Evolutionary conservation across 2,888 invertebrate genomes (phyloP).

Genomic region (Geophilus truncorum): DNA sequence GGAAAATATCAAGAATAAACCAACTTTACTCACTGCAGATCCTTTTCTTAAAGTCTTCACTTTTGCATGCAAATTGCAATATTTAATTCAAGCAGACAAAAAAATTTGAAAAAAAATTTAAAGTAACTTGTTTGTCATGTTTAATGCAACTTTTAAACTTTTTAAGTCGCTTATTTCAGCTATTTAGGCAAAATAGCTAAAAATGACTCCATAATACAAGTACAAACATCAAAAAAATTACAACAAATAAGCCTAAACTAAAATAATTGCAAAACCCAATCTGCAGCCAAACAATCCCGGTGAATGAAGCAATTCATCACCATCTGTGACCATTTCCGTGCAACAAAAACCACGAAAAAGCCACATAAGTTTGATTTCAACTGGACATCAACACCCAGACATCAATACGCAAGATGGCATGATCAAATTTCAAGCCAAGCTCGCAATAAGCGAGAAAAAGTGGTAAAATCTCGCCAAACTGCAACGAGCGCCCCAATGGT

Average conservation of each 20-base stretch:
- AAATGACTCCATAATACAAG: too few relatives aligned
- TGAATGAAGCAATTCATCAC: not conserved
- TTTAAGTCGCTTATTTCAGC: too few relatives aligned
- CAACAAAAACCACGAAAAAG: not conserved
- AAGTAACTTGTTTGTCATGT: not conserved
- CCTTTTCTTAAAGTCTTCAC: not conserved
- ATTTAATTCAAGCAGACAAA: not conserved
- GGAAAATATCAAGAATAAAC: not conserved
- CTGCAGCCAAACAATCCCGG: not conserved
- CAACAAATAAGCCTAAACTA: not conserved
- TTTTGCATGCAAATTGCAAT: not conserved
- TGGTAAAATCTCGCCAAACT: not conserved
- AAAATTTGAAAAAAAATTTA: not conserved
- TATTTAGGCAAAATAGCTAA: too few relatives aligned
- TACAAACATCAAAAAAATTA: too few relatives aligned
- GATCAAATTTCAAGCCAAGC: not conserved
- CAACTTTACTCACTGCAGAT: not conserved
- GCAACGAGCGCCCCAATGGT: not conserved
- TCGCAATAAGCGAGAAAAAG: not conserved
- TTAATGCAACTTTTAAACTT: not conserved
- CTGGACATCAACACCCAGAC: not conserved
- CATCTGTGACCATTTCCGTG: not conserved
- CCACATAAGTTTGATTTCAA: not conserved
- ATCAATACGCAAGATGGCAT: not conserved
- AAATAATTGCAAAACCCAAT: not conserved